phyloP scores from a whole-genome alignment of 2,888 invertebrate species.

The Chrysina gloriosa region DNA sequence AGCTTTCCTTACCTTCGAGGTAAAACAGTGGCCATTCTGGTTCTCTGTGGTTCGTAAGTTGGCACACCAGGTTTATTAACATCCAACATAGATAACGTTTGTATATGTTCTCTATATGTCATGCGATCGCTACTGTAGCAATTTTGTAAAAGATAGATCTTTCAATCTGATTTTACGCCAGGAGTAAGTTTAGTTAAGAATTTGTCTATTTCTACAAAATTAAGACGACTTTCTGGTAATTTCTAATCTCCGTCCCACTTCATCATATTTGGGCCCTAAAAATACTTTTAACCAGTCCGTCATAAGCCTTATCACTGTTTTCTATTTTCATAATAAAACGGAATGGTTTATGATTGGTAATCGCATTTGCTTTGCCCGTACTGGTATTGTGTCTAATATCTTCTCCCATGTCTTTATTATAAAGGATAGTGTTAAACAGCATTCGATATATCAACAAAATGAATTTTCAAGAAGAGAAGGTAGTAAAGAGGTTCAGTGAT shows the following conservation, averaged over 20 bases:
- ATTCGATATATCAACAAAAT: slow-evolving; percentile 72
- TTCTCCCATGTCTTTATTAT: slow-evolving; percentile 66
- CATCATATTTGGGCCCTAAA: slow-evolving; percentile 77
- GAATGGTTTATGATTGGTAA: slow-evolving; percentile 79
- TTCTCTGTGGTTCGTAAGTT: slow-evolving; percentile 67
- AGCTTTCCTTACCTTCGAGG: slow-evolving; percentile 64
- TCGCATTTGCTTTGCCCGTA: slow-evolving; percentile 75
- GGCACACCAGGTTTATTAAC: neutral
- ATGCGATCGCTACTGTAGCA: slow-evolving; percentile 74
- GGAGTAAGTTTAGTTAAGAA: slow-evolving; percentile 71
- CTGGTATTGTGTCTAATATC: slow-evolving; percentile 64
- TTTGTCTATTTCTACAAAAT: slow-evolving; percentile 72
- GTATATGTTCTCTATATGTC: slow-evolving; percentile 73
- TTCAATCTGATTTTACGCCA: slow-evolving; percentile 75
- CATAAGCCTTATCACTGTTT: slow-evolving; percentile 70
- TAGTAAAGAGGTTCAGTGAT: slow-evolving; percentile 70
- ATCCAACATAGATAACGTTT: slow-evolving; percentile 70
- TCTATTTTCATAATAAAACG: slow-evolving; percentile 70
- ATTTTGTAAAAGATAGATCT: slow-evolving; percentile 76
- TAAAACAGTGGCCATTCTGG: slow-evolving; percentile 63
- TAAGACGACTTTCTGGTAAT: slow-evolving; percentile 70
- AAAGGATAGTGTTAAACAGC: too few species aligned
- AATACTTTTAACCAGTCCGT: slow-evolving; percentile 74
- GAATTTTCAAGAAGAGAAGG: slow-evolving; percentile 78
- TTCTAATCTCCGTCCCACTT: slow-evolving; percentile 66